Conservation (phyloP, 2,113 vertebrate genomes). For the Chloropsis cyanopogon region DNA sequence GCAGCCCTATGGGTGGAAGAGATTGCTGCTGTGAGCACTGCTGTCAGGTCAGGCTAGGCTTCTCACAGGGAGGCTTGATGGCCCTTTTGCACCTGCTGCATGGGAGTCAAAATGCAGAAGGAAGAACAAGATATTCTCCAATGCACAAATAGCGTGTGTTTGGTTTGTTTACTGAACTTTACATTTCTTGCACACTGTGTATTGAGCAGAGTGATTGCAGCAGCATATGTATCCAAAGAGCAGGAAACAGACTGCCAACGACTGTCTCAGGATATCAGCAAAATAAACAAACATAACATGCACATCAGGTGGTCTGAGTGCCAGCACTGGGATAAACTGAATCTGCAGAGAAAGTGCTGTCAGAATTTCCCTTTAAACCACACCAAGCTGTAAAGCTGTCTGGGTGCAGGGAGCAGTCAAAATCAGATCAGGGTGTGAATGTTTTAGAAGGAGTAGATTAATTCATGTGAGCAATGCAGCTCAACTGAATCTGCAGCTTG, state of each 20-base stretch:
- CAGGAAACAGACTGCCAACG: constrained; percentile 20
- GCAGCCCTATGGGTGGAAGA: background rate
- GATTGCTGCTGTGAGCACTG: background rate
- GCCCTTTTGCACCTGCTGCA: background rate
- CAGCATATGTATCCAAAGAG: background rate
- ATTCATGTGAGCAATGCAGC: background rate
- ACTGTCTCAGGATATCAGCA: constrained; percentile 10
- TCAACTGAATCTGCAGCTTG: background rate
- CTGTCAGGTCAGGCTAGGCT: background rate
- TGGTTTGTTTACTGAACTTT: constrained; percentile 10
- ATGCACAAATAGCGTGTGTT: background rate
- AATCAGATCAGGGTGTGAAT: background rate
- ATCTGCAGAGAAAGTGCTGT: background rate
- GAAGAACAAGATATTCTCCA: background rate
- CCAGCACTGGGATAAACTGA: background rate
- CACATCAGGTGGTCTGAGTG: constrained; percentile 35
- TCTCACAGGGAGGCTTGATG: background rate
- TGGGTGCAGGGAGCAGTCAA: background rate
- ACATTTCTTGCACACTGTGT: background rate
- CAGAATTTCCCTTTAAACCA: background rate
- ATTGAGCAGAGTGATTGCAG: background rate
- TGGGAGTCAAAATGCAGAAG: background rate
- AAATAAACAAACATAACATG: constrained; percentile 9
- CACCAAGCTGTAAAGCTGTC: background rate
- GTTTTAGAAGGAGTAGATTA: constrained; percentile 10